These are phyloP conservation scores for Scolopax bukidnonensis DNA, from an alignment of 2,797 vertebrate species.

Conservation along the genomic window DNA sequence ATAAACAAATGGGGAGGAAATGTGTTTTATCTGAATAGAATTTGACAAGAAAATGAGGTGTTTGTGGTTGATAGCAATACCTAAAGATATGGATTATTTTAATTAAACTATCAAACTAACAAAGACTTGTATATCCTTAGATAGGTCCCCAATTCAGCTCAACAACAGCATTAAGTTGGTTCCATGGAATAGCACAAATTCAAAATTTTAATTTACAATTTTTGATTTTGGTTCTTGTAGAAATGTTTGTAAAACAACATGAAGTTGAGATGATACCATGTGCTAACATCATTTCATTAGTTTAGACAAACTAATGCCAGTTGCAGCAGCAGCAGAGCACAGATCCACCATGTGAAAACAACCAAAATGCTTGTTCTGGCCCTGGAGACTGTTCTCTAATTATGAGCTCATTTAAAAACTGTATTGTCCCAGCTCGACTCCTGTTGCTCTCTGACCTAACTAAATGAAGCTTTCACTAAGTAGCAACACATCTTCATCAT, in stretches of 20 bases:
- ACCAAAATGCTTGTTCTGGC: neutral
- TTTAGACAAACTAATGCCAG: neutral
- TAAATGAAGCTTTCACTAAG: conserved; percentile 9
- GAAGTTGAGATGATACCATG: neutral
- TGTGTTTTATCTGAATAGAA: neutral
- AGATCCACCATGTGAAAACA: neutral
- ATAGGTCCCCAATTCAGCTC: neutral
- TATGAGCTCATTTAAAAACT: neutral
- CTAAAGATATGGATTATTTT: neutral
- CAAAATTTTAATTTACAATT: neutral
- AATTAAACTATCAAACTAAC: neutral
- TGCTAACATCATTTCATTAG: neutral
- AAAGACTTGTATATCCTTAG: neutral
- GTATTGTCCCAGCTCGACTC: neutral
- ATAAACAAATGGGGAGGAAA: neutral
- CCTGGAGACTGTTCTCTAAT: neutral
- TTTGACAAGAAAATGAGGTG: neutral
- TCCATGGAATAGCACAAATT: neutral
- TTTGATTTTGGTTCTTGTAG: neutral
- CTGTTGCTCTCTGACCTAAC: neutral
- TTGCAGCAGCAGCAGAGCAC: neutral
- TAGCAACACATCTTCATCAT: neutral
- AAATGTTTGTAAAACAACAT: neutral
- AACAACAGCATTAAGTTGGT: neutral
- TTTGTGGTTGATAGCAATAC: neutral